Percentiles rank a stretch among this genome's conserved stretches.
These are phyloP conservation scores for Darevskia mixta DNA, from an alignment of 2,797 vertebrate species.

Conservation along the genomic window DNA sequence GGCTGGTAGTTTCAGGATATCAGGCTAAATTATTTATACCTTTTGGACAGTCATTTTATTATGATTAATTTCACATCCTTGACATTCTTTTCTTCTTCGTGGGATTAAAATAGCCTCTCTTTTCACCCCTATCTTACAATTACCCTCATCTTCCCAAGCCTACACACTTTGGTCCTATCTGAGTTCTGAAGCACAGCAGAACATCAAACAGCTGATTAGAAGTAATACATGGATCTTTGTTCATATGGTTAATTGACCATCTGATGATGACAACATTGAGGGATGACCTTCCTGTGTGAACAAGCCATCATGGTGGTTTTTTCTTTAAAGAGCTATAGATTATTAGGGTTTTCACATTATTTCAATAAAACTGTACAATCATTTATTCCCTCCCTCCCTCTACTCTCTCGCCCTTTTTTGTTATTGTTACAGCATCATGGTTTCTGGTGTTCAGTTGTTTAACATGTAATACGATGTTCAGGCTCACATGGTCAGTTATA, in stretches of 20 bases:
- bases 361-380: no score
- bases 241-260: not conserved
- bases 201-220: not conserved
- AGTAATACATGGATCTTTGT: constrained; percentile 13
- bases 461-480: no score
- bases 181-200: not conserved
- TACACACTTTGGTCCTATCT: constrained; percentile 17
- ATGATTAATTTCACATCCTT: constrained; percentile 25
- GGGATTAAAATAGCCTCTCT: constrained; percentile 2
- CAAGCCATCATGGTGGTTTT: not conserved
- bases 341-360: no score
- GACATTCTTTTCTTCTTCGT: constrained; percentile 21
- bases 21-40: not conserved
- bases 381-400: no score
- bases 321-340: no score
- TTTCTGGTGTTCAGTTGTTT: no score
- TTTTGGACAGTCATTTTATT: constrained; percentile 42
- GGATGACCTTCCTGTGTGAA: not conserved
- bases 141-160: constrained; percentile 2
- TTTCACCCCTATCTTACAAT: constrained; percentile 6
- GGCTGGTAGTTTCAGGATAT: constrained; percentile 1
- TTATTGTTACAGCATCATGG: no score
- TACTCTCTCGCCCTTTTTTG: no score
- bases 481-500: no score
- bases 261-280: not conserved